Base-by-base conservation (phyloP, 2,888 invertebrate species). In the Rhimphoctona megacephalus region DNA sequence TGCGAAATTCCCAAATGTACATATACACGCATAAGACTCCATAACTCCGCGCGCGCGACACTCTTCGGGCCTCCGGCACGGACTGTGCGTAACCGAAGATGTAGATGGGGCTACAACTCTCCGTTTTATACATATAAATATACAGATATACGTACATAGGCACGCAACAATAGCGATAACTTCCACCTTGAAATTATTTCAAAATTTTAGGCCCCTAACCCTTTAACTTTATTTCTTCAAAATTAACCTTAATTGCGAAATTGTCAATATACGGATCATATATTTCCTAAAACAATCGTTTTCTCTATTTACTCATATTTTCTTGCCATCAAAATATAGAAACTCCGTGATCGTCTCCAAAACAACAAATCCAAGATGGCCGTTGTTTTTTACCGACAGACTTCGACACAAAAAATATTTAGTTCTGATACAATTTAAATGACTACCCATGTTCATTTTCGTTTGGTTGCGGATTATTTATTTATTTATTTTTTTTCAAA, bases 1-100 rank as follows among this genome's bases (percentile, higher is more conserved):
- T 89, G 89, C 88, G 88, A 89, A 91, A 90, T 91, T 90, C 89
- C 84, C 88, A 88, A 91, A 90, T 89, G 89, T 89, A 90, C 88
- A 81, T 89, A 81, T 89, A 87, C 85, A 89, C 86, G 77, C 81
- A 82, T 89, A 69, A 61, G 70, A 90, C 90, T 90, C 90, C 90
- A 91, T 92, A 89, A 90, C 90, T 17, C 61, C 86, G 79, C 78
- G 80, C 83, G 72, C 81, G 78, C 76, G 64, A 54, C 67, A 76
- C 79, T 76, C 86, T 84, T 76, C 84, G 84, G 82, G 77, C 87
- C 89, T 73, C 79, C 70, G 81, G 43, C 88, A 81, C 85, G 67
- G 67, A 89, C 86, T 86, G 83, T 72, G 72, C 52, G 52, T 76
- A 52, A 54, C 83, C 86, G 83, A 81, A 81, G 49, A 78, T 78